phyloP scores from a whole-genome alignment of 2,113 vertebrate species.

The Triplophysa rosa region DNA sequence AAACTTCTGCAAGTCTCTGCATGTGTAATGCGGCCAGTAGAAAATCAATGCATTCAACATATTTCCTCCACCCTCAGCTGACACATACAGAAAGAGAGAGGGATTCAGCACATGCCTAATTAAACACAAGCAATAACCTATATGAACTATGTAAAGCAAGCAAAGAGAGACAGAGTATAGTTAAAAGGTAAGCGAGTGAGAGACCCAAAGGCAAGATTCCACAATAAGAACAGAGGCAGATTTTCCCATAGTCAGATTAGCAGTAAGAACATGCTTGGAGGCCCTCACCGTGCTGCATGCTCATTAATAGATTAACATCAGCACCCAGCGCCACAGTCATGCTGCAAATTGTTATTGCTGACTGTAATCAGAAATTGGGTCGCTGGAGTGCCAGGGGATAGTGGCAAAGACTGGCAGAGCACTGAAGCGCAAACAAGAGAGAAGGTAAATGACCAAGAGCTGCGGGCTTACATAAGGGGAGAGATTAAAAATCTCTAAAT shows the following conservation, averaged over 20 bases:
- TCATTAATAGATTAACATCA: constrained; percentile 41
- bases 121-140: background rate
- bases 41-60: background rate
- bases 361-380: constrained; percentile 35
- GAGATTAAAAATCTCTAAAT: constrained; percentile 15
- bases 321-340: background rate
- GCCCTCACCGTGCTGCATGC: constrained; percentile 8
- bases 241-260: constrained; percentile 19
- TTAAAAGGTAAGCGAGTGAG: background rate
- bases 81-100: background rate
- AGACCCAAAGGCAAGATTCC: background rate
- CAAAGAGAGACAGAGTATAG: background rate
- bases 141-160: background rate
- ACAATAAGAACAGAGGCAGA: background rate
- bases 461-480: background rate
- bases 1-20: background rate
- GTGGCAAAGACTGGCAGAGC: constrained; percentile 14
- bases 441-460: background rate
- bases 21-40: background rate
- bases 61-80: background rate
- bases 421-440: constrained; percentile 13
- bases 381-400: constrained; percentile 16
- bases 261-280: background rate
- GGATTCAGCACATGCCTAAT: background rate
- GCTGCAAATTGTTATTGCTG: constrained; percentile 35